Percentiles rank a stretch among this genome's conserved stretches.
Evolutionary conservation across 2,888 invertebrate genomes (phyloP).

Genomic region (Acrobasis repandana): DNA sequence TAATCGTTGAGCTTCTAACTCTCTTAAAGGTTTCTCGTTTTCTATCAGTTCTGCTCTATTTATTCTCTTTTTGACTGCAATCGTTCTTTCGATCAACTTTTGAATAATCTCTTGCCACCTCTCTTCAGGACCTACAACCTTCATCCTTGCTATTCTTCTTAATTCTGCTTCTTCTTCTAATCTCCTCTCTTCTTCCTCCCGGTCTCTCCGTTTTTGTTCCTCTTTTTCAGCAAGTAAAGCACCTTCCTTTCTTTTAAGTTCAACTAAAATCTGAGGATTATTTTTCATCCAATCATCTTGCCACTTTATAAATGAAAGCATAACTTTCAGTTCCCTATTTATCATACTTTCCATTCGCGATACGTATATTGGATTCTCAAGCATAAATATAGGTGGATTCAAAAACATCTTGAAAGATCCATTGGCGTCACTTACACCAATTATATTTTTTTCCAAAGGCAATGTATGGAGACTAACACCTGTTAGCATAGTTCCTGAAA

Average conservation of each 20-base stretch:
- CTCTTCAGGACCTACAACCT: slow-evolving; percentile 72
- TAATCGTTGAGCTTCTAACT: slow-evolving; percentile 81
- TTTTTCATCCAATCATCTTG: slow-evolving; percentile 82
- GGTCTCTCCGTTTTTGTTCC: slow-evolving; percentile 61
- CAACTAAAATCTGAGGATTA: slow-evolving; percentile 62
- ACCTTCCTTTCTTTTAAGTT: slow-evolving; percentile 69
- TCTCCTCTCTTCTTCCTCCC: slow-evolving; percentile 71
- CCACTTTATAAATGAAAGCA: slow-evolving; percentile 81
- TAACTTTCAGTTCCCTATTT: slow-evolving; percentile 78
- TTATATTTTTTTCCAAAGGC: slow-evolving; percentile 80
- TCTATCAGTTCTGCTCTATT: slow-evolving; percentile 83
- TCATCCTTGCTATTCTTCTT: slow-evolving; percentile 62
- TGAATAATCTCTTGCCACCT: slow-evolving; percentile 86
- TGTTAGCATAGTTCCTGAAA: slow-evolving; percentile 86
- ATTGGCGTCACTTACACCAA: slow-evolving; percentile 87
- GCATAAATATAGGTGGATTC: slow-evolving; percentile 80
- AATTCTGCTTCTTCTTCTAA: slow-evolving; percentile 78
- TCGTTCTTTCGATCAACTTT: slow-evolving; percentile 84
- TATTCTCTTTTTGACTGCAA: slow-evolving; percentile 85
- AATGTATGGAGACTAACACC: slow-evolving; percentile 84
- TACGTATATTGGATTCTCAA: slow-evolving; percentile 64
- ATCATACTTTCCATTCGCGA: slow-evolving; percentile 71
- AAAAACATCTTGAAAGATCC: slow-evolving; percentile 86
- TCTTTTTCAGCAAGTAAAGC: slow-evolving; percentile 68
- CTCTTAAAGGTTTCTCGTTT: slow-evolving; percentile 83